phyloP scores from a whole-genome alignment of 1,140 invertebrate genomes.

The Stegodyphus dumicola region DNA sequence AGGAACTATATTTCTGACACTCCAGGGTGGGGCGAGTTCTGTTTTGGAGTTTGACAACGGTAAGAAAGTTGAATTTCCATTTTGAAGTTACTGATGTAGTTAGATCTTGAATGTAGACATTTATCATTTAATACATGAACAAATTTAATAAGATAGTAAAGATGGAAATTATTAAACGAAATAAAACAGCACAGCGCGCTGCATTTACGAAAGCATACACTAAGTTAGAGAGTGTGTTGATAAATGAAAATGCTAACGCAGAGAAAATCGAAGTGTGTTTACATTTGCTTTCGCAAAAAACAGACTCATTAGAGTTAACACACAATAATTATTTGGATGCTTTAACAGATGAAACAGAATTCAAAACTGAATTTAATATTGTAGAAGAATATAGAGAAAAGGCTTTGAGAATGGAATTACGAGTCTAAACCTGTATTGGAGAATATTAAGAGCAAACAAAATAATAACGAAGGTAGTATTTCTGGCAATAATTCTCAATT shows the following conservation, averaged over 20 bases:
- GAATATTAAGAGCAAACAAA: slow-evolving; percentile 5
- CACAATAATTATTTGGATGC: slow-evolving; percentile 21
- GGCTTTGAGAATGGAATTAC: not conserved
- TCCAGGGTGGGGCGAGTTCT: too few relatives aligned
- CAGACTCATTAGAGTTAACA: slow-evolving; percentile 9
- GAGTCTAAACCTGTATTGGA: slow-evolving; percentile 26
- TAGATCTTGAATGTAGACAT: too few relatives aligned
- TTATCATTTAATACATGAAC: too few relatives aligned
- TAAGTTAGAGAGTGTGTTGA: too few relatives aligned
- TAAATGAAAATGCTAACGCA: slow-evolving; percentile 16
- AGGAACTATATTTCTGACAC: too few relatives aligned
- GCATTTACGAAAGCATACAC: too few relatives aligned
- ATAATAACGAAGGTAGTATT: slow-evolving; percentile 20
- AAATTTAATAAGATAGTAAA: too few relatives aligned
- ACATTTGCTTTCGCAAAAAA: slow-evolving; percentile 16
- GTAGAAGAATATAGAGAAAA: slow-evolving; percentile 14
- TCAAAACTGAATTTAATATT: slow-evolving; percentile 21
- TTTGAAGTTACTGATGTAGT: too few relatives aligned
- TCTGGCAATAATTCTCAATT: slow-evolving; percentile 10
- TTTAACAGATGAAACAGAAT: slow-evolving; percentile 15
- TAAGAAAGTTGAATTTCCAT: too few relatives aligned
- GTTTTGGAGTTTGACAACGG: too few relatives aligned
- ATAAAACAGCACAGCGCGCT: too few relatives aligned
- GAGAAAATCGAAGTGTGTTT: slow-evolving; percentile 23
- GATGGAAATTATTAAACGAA: too few relatives aligned